Conservation (phyloP, 2,113 vertebrate species). For the Epinephelus cyanopodus region DNA sequence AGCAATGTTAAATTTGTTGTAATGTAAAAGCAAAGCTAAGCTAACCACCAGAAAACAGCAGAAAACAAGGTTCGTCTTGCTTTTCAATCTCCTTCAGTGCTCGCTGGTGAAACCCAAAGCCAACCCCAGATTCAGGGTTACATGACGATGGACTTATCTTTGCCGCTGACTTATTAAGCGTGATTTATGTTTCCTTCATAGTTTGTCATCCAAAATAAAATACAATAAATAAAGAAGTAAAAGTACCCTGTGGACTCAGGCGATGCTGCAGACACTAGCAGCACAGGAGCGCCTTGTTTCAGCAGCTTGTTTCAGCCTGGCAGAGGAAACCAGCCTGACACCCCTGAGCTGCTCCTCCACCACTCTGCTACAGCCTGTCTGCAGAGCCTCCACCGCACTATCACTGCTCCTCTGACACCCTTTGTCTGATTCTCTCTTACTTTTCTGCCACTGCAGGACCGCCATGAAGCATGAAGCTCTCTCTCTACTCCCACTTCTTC, state of each 20-base stretch:
- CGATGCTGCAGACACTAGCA: constrained; percentile 11
- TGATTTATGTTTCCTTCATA: not conserved
- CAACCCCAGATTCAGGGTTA: too few relatives aligned
- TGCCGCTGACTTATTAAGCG: not conserved
- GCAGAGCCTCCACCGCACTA: constrained; percentile 30
- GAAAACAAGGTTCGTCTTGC: too few relatives aligned
- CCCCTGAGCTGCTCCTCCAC: constrained; percentile 42
- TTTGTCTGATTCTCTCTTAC: constrained; percentile 23
- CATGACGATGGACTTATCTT: constrained; percentile 2
- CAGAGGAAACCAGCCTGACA: constrained; percentile 22
- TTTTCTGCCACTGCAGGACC: constrained; percentile 28
- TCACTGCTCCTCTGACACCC: constrained; percentile 36
- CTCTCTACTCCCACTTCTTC: constrained; percentile 10
- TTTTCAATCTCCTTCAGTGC: too few relatives aligned
- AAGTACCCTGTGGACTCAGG: not conserved
- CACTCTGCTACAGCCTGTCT: constrained; percentile 41
- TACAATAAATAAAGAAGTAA: constrained; percentile 18
- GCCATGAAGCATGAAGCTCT: constrained; percentile 15
- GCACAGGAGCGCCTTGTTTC: constrained; percentile 32
- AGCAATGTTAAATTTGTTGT: too few relatives aligned
- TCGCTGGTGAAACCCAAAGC: too few relatives aligned
- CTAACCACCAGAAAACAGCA: too few relatives aligned
- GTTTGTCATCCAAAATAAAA: constrained; percentile 21
- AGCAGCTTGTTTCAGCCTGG: constrained; percentile 18
- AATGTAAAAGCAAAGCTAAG: too few relatives aligned